Evolutionary conservation across 92 coral and sea anemone species (phyloP).

Genomic region (Ricordea florida): DNA sequence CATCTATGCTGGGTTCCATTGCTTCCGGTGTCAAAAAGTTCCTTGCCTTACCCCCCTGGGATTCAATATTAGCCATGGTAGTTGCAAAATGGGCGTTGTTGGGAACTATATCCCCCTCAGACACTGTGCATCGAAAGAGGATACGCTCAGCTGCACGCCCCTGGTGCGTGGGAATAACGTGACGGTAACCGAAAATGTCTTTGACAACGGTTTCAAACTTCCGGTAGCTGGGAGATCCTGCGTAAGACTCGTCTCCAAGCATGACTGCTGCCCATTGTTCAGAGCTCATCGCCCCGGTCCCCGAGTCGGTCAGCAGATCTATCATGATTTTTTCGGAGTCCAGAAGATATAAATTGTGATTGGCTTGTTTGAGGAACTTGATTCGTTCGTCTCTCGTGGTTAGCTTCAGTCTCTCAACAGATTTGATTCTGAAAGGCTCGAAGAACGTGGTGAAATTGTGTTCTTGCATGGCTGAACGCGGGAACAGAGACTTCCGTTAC

Average conservation of each 20-base stretch:
- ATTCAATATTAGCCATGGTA: slow-evolving; percentile 68
- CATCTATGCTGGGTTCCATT: slow-evolving; percentile 35
- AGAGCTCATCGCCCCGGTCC: slow-evolving; percentile 82
- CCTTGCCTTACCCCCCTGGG: slow-evolving; percentile 57
- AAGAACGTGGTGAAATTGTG: slow-evolving; percentile 43
- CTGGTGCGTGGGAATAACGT: slow-evolving; percentile 86
- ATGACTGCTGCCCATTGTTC: slow-evolving; percentile 82
- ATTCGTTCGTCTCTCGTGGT: slow-evolving; percentile 67
- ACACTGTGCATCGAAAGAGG: slow-evolving; percentile 39
- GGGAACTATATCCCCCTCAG: slow-evolving; percentile 66
- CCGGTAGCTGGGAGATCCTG: slow-evolving; percentile 75
- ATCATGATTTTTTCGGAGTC: slow-evolving; percentile 64
- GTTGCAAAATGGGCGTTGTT: slow-evolving; percentile 82
- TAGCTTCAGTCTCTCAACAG: slow-evolving; percentile 58
- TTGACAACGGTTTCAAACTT: slow-evolving; percentile 74
- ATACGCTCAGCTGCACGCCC: slow-evolving; percentile 89
- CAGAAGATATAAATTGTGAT: slow-evolving; percentile 64
- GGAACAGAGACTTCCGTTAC: neutral
- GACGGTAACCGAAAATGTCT: slow-evolving; percentile 78
- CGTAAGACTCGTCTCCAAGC: slow-evolving; percentile 83
- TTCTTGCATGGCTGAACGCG: slow-evolving; percentile 30
- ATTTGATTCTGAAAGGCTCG: slow-evolving; percentile 75
- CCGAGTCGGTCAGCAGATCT: slow-evolving; percentile 75
- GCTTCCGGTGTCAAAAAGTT: slow-evolving; percentile 62
- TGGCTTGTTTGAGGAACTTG: slow-evolving; percentile 56